Evolutionary conservation across 2,797 vertebrate species (phyloP), one percentile per base, ranked within the genome.

Genomic region (Ibycter americanus): DNA sequence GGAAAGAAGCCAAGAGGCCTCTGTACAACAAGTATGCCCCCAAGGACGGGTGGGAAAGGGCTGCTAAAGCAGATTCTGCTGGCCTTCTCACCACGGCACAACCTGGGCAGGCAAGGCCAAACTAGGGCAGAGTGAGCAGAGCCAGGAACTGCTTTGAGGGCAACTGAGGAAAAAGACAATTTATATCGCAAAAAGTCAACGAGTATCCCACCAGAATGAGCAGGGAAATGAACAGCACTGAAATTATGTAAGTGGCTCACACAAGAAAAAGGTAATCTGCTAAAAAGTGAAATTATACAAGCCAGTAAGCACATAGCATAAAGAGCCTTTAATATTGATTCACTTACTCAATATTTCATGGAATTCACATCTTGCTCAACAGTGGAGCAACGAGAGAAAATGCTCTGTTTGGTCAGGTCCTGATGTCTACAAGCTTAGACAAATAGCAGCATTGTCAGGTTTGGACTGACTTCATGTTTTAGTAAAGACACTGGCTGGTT

Each of bases 291-390:
- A 96, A 93, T 93, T 90, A 93, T 58, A 81, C 79, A 92, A 91
- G 87, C 71, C 90, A 97, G 85, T 79, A 91, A 93, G 93, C 90
- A 89, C 38, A 32, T 2, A 90, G 73, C 58, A 88, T 87, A 92
- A 96, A 95, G 74, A 93, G 83, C 88, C 83, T 96, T 96, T 92
- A 97, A 94, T 96, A 97, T 96, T 95, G 94, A 95, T 97, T 96
- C 84, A 47, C 36, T 67, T 59, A n/a, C 62, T 96, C 95, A 94
- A 52, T 96, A 96, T 96, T 97, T 96, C 59, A 96, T 82, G 91
- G 94, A 70, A 87, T 76, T 90, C 78, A 72, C 83, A 78, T 94
- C 93, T 79, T 55, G 72, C 89, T 94, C 85, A 76, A 71, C 59
- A 79, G 78, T 13, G 82, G 80, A 93, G 87, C 56, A 72, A 67